Base-by-base conservation (phyloP, 2,113 vertebrate genomes). In the Albula glossodonta region DNA sequence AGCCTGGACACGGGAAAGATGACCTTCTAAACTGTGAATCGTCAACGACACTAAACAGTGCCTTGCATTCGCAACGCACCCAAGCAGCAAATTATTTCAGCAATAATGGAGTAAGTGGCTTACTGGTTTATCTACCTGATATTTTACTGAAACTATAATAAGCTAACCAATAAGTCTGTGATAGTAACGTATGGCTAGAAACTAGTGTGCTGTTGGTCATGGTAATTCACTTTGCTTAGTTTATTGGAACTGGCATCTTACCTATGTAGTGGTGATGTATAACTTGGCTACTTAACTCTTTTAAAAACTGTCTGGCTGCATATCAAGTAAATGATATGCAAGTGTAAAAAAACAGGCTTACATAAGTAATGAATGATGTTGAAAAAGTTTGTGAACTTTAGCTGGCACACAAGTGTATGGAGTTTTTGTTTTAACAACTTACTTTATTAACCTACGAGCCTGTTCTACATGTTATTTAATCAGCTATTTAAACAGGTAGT, bases 21-120 rank as follows among this genome's bases (percentile, higher is more conserved):
- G 95, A 94, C 95, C 95, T 93, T 95, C 87, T 96, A 87, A 96
- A 87, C 66, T 53, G 83, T 49, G 74, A 88, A 84, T 89, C 86
- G 80, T 91, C 80, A 90, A 82, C 85, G 53, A 31, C 85, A 86
- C 82, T 93, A 85, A 92, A 78, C 83, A 92, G 95, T 96, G 95
- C 95, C 94, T 96, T 96, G 95, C 95, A 92, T 91, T 88, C 85
- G 95, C 95, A 96, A 95, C 95, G 95, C 95, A 96, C 95, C 92
- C 91, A 93, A 91, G 80, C 89, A 91, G 92, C 93, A 93, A 25
- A 92, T 90, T 88, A n/a, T 91, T 92, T 90, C 92, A 86, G 95
- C 95, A 93, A 95, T 90, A 94, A 96, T 96, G 95, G 95, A 96
- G 95, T 96, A 95, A 96, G 95, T 96, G 12, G 41, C 86, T 90